A percentile compares a stretch with the other conserved stretches of the same genome.
Conservation (phyloP, 2,113 vertebrate genomes). For the Acrocephalus kingi region DNA sequence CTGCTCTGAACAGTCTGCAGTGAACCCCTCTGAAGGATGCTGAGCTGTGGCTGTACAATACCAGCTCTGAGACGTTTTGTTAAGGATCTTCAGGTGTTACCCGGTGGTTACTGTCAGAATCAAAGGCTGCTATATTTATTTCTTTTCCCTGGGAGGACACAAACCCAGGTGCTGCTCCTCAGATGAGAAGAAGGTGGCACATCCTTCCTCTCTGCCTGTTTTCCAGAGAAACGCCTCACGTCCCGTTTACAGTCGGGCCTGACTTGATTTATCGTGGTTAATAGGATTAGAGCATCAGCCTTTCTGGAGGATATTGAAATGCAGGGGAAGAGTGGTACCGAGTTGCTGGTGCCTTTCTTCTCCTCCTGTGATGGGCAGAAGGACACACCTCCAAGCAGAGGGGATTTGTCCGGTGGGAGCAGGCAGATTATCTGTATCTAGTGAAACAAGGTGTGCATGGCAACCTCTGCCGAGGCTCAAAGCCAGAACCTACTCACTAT, state of each 20-base stretch:
- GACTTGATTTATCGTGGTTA: slow-evolving; percentile 71
- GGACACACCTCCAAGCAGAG: slow-evolving; percentile 73
- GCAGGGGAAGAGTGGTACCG: slow-evolving; percentile 38
- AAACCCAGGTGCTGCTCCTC: background rate
- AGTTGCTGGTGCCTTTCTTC: slow-evolving; percentile 65
- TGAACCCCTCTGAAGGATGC: background rate
- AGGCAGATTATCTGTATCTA: slow-evolving; percentile 70
- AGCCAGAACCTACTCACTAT: slow-evolving; percentile 76
- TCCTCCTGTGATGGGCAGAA: slow-evolving; percentile 64
- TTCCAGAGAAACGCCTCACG: slow-evolving; percentile 38
- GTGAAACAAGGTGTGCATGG: slow-evolving; percentile 68
- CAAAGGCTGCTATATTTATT: background rate
- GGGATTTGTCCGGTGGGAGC: slow-evolving; percentile 66
- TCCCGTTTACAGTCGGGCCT: slow-evolving; percentile 25
- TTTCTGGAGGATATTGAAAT: slow-evolving; percentile 70
- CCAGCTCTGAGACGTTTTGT: background rate
- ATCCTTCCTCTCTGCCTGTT: slow-evolving; percentile 17
- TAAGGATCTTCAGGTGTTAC: background rate
- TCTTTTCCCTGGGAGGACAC: background rate
- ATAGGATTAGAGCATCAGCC: slow-evolving; percentile 74
- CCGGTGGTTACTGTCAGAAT: background rate
- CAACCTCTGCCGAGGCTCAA: slow-evolving; percentile 73
- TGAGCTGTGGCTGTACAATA: background rate
- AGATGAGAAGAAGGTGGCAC: background rate
- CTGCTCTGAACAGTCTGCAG: background rate